Evolutionary conservation across 2,113 vertebrate species (phyloP).

Genomic region (Ailurus styani): DNA sequence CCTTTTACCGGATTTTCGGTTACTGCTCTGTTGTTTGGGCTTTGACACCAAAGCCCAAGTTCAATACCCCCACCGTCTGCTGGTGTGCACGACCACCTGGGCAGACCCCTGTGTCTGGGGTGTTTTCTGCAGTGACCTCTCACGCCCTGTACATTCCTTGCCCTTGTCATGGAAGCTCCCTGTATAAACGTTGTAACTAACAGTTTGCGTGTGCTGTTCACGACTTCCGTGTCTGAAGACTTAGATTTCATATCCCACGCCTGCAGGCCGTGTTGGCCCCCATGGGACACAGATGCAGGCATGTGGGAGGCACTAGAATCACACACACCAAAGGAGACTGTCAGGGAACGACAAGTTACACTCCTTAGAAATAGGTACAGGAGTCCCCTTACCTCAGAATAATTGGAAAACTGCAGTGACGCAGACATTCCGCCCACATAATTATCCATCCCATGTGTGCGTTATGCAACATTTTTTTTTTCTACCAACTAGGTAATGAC

Average conservation of each 20-base stretch:
- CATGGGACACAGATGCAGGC: fast-evolving
- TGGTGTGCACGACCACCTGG: not conserved
- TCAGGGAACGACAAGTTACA: not conserved
- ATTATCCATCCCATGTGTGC: not conserved
- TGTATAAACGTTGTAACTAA: too few relatives aligned
- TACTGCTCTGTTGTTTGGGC: too few relatives aligned
- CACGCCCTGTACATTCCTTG: fast-evolving
- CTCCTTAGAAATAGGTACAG: not conserved
- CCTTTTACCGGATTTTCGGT: fast-evolving
- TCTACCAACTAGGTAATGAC: not conserved
- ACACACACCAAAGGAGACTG: fast-evolving
- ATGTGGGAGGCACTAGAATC: not conserved
- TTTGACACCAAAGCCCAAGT: not conserved
- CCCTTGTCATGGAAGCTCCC: fast-evolving
- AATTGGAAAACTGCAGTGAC: not conserved
- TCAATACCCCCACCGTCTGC: fast-evolving
- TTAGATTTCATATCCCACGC: fast-evolving
- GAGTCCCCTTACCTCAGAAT: not conserved
- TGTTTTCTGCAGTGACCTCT: fast-evolving
- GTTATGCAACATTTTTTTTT: not conserved
- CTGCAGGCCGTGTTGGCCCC: fast-evolving
- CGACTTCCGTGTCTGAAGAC: fast-evolving
- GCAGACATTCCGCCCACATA: not conserved
- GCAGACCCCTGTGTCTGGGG: fast-evolving
- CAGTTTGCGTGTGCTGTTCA: fast-evolving